Conservation (phyloP, 2,888 invertebrate genomes). For the Leucoma salicis region DNA sequence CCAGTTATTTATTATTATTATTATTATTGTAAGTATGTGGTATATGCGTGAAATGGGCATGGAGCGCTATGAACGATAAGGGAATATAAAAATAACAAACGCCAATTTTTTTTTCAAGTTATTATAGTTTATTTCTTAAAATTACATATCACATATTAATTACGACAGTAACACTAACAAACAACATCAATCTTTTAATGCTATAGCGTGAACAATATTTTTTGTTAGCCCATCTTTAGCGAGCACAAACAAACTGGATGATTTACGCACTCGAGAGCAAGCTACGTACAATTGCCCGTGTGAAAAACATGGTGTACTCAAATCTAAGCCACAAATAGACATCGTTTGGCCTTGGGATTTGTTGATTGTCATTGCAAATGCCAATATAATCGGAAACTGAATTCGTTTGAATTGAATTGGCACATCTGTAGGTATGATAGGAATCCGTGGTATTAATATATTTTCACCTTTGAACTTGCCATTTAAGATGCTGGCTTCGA, state of each 20-base stretch:
- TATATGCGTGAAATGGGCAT: no score
- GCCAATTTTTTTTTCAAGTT: no score
- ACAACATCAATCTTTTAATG: no score
- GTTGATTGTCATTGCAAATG: slow-evolving; percentile 11
- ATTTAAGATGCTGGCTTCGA: slow-evolving; percentile 15
- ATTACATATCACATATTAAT: no score
- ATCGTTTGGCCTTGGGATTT: slow-evolving; percentile 7
- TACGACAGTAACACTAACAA: no score
- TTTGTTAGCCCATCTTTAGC: no score
- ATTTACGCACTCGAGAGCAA: slow-evolving; percentile 6
- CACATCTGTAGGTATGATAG: slow-evolving; percentile 17
- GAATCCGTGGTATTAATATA: slow-evolving; percentile 8
- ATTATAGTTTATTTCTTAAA: no score
- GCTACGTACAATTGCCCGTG: slow-evolving; percentile 12
- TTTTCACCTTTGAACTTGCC: slow-evolving; percentile 15
- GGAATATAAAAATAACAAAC: no score
- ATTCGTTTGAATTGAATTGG: slow-evolving; percentile 16
- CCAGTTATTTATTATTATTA: no score
- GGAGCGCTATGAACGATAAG: no score
- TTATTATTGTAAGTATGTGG: no score
- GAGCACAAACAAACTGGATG: slow-evolving; percentile 5
- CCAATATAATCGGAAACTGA: slow-evolving; percentile 23
- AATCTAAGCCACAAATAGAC: slow-evolving; percentile 12
- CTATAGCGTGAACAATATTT: no score
- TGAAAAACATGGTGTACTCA: slow-evolving; percentile 12